Evolutionary conservation across 2,113 vertebrate genomes (phyloP).

Genomic region (Lophura nycthemera): DNA sequence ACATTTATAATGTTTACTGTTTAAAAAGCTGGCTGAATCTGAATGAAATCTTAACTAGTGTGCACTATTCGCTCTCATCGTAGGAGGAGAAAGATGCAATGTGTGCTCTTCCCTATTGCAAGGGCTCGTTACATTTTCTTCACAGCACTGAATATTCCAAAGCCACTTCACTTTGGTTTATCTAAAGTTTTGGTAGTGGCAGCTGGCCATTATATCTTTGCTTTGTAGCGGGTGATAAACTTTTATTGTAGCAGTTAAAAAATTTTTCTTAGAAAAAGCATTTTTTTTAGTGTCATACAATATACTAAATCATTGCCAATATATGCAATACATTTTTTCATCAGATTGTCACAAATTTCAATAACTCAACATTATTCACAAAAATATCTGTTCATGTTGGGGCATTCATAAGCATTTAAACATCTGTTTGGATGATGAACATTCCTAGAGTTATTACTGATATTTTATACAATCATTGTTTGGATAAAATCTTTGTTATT

Average conservation of each 20-base stretch:
- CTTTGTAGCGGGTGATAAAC: not conserved
- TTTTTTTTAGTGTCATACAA: not conserved
- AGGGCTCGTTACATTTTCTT: not conserved
- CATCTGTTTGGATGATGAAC: conserved; percentile 28
- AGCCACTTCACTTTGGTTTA: conserved; percentile 6
- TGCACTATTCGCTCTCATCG: not conserved
- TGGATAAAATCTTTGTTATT: not conserved
- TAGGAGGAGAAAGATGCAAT: not conserved
- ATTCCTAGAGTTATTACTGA: not conserved
- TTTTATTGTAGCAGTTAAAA: not conserved
- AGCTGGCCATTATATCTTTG: not conserved
- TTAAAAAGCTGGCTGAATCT: conserved; percentile 26
- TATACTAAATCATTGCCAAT: not conserved
- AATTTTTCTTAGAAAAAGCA: not conserved
- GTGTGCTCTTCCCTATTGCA: not conserved
- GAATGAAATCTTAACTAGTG: not conserved
- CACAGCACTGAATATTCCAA: conserved; percentile 15
- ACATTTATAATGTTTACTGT: not conserved
- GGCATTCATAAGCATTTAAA: not conserved
- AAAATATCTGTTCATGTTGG: conserved; percentile 18
- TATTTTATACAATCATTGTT: not conserved
- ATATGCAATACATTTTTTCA: conserved; percentile 34
- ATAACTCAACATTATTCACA: conserved; percentile 14
- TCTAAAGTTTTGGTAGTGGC: not conserved
- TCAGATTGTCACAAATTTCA: conserved; percentile 8